Evolutionary conservation across 2,113 vertebrate genomes (phyloP).

Genomic region (Centropus bengalensis): DNA sequence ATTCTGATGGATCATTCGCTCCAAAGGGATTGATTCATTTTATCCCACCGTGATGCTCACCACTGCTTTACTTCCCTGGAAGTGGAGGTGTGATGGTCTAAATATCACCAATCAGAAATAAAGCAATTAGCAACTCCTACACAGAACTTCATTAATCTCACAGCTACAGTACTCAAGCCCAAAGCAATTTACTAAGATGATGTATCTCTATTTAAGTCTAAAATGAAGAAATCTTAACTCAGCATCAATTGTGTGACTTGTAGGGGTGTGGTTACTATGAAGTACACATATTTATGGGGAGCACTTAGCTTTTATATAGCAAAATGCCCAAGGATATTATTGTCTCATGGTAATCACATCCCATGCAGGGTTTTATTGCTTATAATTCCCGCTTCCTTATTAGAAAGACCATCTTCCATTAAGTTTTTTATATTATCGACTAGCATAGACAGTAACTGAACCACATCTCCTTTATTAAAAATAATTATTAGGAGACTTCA

Average conservation of each 20-base stretch:
- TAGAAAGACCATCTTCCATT: conserved; percentile 47
- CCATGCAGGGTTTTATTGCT: conserved; percentile 44
- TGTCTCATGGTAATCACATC: conserved; percentile 37
- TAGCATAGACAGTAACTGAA: conserved; percentile 40
- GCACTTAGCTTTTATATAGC: not conserved
- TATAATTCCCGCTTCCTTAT: conserved; percentile 55
- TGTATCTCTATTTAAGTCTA: conserved; percentile 27
- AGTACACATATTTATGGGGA: not conserved
- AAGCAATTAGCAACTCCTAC: not conserved
- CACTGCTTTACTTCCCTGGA: conserved; percentile 8
- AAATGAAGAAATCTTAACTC: not conserved
- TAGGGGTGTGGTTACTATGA: conserved; percentile 40
- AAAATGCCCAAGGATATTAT: conserved; percentile 30
- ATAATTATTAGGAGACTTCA: conserved; percentile 43
- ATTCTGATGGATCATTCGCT: conserved; percentile 5
- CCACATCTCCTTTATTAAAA: conserved; percentile 32
- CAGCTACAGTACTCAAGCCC: not conserved
- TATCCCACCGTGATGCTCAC: not conserved
- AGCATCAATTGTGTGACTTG: not conserved
- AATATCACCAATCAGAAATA: not conserved
- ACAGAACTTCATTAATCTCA: conserved; percentile 8
- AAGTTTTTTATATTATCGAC: conserved; percentile 51
- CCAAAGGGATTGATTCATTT: not conserved
- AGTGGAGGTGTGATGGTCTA: not conserved
- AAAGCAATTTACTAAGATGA: conserved; percentile 33